Evolutionary conservation across 2,888 invertebrate genomes (phyloP), one percentile per base, ranked within the genome.

Genomic region (Ypsolopha scabrella): DNA sequence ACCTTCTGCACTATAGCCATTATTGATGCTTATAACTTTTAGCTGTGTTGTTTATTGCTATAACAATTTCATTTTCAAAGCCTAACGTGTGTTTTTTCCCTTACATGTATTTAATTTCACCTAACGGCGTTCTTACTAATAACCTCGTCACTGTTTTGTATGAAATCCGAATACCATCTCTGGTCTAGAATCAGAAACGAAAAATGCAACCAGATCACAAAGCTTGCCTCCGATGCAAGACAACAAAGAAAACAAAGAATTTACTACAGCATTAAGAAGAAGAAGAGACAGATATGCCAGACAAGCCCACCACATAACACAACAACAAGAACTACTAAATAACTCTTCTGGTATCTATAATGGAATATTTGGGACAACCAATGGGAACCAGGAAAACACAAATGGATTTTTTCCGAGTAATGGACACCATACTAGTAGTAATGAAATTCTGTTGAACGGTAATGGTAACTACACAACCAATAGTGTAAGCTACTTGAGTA

Each of bases 271-370:
- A 51, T 82, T 96, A 56, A 88, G 93, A 63, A 89, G 94, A 62
- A 88, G 96, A 55, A 88, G 95, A 55, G 95, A 95, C 67, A 89
- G 96, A 57, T 94, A 92, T 46, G 94, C 95, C 61, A 88, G 96
- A 55, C 95, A 96, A 69, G 91, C 94, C 52, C 93, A 93, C 67
- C 94, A 95, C 66, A 92, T 94, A 64, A 90, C 91, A 65, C 94
- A 95, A 64, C 95, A 93, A 68, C 90, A 93, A 68, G 94, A 94
- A 77, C 64, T 85, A 55, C 60, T 82, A 7, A 82, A 76, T 49
- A 75, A 70, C 53, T 72, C 78, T 0, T 71, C 62, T 54, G 67
- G 63, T 6, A 62, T 73, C 35, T 73, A 72, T 54, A 76, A 68
- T 52, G 70, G 70, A 2, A 53, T 77, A 2, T 75, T 72, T 51